A percentile compares a stretch with the other conserved stretches of the same genome.
Conservation (phyloP, 2,888 invertebrate species). For the Mayetiola destructor region DNA sequence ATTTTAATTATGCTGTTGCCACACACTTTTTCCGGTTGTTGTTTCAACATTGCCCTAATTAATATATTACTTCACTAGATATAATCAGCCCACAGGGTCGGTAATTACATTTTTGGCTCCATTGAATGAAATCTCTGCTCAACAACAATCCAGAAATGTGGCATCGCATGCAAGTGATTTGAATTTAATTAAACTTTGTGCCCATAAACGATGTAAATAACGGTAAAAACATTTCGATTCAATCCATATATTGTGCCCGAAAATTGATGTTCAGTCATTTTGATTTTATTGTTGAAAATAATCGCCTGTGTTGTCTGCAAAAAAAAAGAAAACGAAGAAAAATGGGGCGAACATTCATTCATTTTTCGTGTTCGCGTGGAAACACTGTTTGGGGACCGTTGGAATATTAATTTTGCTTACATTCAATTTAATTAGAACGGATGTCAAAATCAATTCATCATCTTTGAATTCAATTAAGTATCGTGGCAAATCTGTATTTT, state of each 20-base stretch:
- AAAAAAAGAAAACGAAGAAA: not conserved
- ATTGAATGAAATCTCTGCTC: too few species aligned
- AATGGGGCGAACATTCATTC: not conserved
- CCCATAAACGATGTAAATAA: not conserved
- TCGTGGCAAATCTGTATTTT: not conserved
- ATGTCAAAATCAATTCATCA: not conserved
- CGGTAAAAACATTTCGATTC: not conserved
- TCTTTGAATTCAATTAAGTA: not conserved
- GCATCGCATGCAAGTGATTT: too few species aligned
- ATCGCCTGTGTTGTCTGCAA: not conserved
- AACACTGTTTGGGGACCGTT: not conserved
- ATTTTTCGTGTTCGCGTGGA: not conserved
- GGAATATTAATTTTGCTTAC: not conserved
- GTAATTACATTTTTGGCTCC: not conserved
- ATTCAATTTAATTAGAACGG: not conserved
- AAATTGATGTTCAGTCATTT: not conserved
- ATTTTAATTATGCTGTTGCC: constrained; percentile 1
- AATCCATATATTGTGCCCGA: not conserved
- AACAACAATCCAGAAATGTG: too few species aligned
- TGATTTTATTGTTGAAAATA: not conserved
- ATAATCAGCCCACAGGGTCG: not conserved
- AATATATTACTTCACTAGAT: not conserved
- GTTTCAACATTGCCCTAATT: not conserved
- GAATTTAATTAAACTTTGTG: not conserved
- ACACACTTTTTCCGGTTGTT: not conserved